Base-by-base conservation (phyloP, 23 tunicate species). In the Styela clava region DNA sequence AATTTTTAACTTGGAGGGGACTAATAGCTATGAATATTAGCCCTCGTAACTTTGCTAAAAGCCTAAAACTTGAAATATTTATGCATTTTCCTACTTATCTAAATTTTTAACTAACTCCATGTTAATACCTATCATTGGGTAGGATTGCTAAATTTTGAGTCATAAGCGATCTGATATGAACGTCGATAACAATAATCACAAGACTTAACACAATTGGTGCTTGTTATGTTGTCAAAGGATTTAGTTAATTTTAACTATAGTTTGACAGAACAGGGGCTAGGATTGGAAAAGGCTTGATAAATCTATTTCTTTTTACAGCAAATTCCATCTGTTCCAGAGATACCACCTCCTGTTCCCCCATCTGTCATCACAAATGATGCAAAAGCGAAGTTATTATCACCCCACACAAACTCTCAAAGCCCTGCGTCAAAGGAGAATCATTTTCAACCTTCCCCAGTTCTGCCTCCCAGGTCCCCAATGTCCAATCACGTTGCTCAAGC, bases 381-480 rank as follows among this genome's bases (percentile, higher is more conserved):
- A 12, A 44, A 44, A 44, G 12, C 56, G 56, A 44, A 44, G 12
- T 44, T 44, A 12, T 44, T 12, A 5, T 12, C 56, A 5, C 56
- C 56, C 7, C 56, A 44, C 7, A 44, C 7, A 5, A 44, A 44
- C 12, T 44, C 56, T 5, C 7, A 44, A 12, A n/a, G n/a, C n/a
- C n/a, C 16, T 16, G 73, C 27, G 73, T 35, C 16, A 2, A 33
- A 71, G 34, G 35, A 31, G 9, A 27, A 71, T 33, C 77, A 71
- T 22, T 23, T 22, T 26, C 81, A 51, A 56, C 31, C 27, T 24
- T 76, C 81, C 18, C 81, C 81, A 16, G 71, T 27, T 44, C 81
- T 76, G 28, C 81, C 65, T 51, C 81, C 81, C 21, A 36, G 81
- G 29, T 24, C 62, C 44, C 81, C 81, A 52, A 56, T 76, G 18